Base-by-base conservation (phyloP, 2,888 invertebrate species). In the Athalia cordata region DNA sequence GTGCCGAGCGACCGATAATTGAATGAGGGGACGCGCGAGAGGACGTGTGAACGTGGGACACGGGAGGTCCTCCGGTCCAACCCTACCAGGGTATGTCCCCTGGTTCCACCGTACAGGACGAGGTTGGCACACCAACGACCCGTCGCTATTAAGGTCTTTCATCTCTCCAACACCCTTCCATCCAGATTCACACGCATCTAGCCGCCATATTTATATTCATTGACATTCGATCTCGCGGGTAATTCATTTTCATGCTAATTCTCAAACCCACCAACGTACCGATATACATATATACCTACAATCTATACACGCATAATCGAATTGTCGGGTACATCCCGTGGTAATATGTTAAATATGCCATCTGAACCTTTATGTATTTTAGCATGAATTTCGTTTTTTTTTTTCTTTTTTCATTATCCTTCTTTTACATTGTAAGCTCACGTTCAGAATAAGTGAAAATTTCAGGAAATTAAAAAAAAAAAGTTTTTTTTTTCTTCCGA, bases 1-100 rank as follows among this genome's bases (percentile, higher is more conserved):
- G 78, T 72, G 77, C n/a, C 50, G 77, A 72, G 84, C 83, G 82
- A 80, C 82, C 84, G 83, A 86, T 87, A 87, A 87, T 87, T 87
- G 86, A 87, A 87, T 86, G 83, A 82, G 84, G 83, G 82, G 81
- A 83, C 85, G 84, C 68, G 15, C 29, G 29, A 29, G 29, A 66
- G 68, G 68, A 72, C 72, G 72, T 72, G 72, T 72, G 72, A 59
- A 72, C 72, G 72, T 72, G 72, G 72, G 59, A 72, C 72, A 72
- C 59, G 55, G 55, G 55, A 59, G 72, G 57, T 72, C 68, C 68
- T 66, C 9, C 66, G 66, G 49, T 49, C 49, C 49, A 47, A 15
- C n/a, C n/a, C 49, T 49, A 47, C 66, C 29, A 29, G 29, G 29
- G 29, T 29, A 49, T 7, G 66, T 66, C 68, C 68, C 68, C 52